These are phyloP conservation scores for Mallotus villosus DNA, from an alignment of 2,797 vertebrate genomes.

Conservation along the genomic window DNA sequence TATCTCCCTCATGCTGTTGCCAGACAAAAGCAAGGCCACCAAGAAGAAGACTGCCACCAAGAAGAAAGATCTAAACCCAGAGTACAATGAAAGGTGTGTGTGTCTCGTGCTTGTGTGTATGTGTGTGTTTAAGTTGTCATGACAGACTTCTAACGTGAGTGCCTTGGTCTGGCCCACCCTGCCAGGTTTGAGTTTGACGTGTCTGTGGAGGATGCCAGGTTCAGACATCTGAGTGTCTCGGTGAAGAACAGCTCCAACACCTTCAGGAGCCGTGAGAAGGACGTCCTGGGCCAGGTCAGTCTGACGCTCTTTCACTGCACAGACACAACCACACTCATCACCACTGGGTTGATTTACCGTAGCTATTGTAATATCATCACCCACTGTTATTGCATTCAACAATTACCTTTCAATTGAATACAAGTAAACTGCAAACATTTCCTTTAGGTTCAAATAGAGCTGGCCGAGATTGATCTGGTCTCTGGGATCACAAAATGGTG, in stretches of 20 bases:
- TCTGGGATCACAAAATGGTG: conserved; percentile 85
- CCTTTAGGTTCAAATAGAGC: conserved; percentile 81
- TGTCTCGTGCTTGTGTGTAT: neutral
- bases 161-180: neutral
- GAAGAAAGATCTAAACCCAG: conserved; percentile 83
- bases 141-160: neutral
- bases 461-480: conserved; percentile 76
- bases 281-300: conserved; percentile 74
- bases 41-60: conserved; percentile 89
- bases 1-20: conserved; percentile 85
- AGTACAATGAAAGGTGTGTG: conserved; percentile 85
- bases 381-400: neutral
- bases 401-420: neutral
- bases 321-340: neutral
- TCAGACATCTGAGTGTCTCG: conserved; percentile 76
- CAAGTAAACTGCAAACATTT: conserved; percentile 6
- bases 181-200: conserved; percentile 88
- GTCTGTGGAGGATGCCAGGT: conserved; percentile 73
- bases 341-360: neutral
- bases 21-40: conserved; percentile 87
- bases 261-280: conserved; percentile 81
- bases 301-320: neutral
- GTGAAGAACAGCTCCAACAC: conserved; percentile 84
- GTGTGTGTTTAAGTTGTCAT: conserved; percentile 5
- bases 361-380: too few species aligned